Evolutionary conservation across 2,888 invertebrate species (phyloP).

Genomic region (Panzeria rudis): DNA sequence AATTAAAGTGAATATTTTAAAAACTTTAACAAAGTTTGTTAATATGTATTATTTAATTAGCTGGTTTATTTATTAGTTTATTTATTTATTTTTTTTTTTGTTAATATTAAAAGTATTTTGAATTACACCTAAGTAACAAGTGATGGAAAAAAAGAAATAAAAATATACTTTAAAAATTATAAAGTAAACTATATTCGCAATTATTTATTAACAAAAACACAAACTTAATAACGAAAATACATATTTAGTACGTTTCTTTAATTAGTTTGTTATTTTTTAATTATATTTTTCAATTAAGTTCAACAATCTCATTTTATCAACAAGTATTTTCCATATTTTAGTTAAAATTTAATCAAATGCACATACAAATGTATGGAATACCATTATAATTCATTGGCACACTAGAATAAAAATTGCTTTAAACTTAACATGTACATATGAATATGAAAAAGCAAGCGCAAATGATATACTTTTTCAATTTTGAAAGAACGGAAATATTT

Average conservation of each 20-base stretch:
- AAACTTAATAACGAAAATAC: not conserved
- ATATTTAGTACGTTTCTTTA: not conserved
- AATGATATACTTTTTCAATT: constrained; percentile 11
- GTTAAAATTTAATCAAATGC: constrained; percentile 64
- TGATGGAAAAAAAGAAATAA: constrained; percentile 23
- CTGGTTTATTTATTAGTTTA: constrained; percentile 1
- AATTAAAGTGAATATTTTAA: constrained; percentile 8
- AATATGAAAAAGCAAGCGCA: constrained; percentile 17
- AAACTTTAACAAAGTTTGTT: constrained; percentile 16
- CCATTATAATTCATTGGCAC: constrained; percentile 65
- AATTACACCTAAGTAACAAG: constrained; percentile 68
- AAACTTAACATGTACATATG: constrained; percentile 17
- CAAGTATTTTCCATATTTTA: constrained; percentile 41
- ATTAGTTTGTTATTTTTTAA: constrained; percentile 8
- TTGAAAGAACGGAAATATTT: constrained; percentile 30
- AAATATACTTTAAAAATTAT: not conserved
- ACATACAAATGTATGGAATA: constrained; percentile 58
- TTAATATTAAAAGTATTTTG: constrained; percentile 29
- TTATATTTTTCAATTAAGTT: constrained; percentile 51
- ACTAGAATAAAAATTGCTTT: constrained; percentile 60
- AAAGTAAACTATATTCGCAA: not conserved
- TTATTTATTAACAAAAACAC: not conserved
- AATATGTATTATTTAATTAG: not conserved
- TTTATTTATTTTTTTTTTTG: not conserved
- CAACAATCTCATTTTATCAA: constrained; percentile 55